Evolutionary conservation across 1,140 invertebrate species (phyloP).

Genomic region (Apocrypta bakeri): DNA sequence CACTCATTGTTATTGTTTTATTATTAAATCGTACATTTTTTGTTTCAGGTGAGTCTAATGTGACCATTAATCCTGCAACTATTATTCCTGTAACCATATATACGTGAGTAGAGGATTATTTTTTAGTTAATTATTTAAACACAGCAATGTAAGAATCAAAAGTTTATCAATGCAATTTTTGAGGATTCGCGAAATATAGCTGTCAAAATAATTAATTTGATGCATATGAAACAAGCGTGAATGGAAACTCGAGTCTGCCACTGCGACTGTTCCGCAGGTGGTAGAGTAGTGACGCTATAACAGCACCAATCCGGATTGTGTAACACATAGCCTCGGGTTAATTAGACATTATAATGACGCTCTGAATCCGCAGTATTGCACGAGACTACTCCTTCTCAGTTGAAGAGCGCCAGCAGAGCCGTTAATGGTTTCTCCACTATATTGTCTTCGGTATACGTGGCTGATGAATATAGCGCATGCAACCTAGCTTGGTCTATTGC

Average conservation of each 20-base stretch:
- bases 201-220: conserved; percentile 63
- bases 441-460: neutral
- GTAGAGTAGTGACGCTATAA: neutral
- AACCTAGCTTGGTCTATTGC: no score
- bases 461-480: neutral
- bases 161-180: no score
- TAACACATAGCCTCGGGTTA: conserved; percentile 52
- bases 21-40: neutral
- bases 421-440: conserved; percentile 34
- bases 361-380: conserved; percentile 58
- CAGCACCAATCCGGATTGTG: neutral
- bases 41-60: neutral
- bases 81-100: conserved; percentile 54
- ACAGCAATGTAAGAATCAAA: no score
- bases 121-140: no score
- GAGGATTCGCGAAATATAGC: no score
- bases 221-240: conserved; percentile 44
- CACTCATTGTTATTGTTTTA: conserved; percentile 2
- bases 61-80: neutral
- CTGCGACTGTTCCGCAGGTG: neutral
- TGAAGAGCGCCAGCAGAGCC: conserved; percentile 32
- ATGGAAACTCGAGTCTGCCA: conserved; percentile 15
- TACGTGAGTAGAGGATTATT: conserved; percentile 56
- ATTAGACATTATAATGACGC: conserved; percentile 68
- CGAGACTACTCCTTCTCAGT: neutral